These are phyloP conservation scores for Platynereis dumerilii DNA, from an alignment of 2,888 invertebrate genomes.

Conservation along the genomic window DNA sequence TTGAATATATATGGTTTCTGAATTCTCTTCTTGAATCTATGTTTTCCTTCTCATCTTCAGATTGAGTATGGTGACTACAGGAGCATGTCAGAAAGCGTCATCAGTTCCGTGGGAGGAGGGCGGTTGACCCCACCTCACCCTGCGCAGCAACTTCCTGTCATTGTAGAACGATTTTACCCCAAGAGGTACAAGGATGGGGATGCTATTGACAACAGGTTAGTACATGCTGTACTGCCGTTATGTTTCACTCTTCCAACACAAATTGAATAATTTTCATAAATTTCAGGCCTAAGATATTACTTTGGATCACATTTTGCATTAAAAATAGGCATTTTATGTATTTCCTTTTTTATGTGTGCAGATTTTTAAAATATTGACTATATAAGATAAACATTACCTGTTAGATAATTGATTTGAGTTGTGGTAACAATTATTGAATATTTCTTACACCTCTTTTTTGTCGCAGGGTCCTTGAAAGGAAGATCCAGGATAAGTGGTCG, in stretches of 20 bases:
- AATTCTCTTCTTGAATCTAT: too few species aligned
- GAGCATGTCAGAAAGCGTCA: constrained; percentile 66
- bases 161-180: constrained; percentile 89
- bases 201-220: constrained; percentile 24
- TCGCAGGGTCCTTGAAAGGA: constrained; percentile 76
- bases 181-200: constrained; percentile 78
- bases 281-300: not conserved
- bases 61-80: constrained; percentile 88
- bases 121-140: constrained; percentile 62
- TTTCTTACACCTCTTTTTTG: not conserved
- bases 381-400: too few species aligned
- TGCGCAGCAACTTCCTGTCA: constrained; percentile 66
- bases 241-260: too few species aligned
- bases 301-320: too few species aligned
- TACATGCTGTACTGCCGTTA: too few species aligned
- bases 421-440: not conserved
- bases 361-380: too few species aligned
- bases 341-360: too few species aligned
- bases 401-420: not conserved
- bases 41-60: too few species aligned
- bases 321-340: too few species aligned
- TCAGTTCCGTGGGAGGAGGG: constrained; percentile 15
- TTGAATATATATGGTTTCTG: too few species aligned
- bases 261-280: too few species aligned
- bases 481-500: constrained; percentile 84